Evolutionary conservation across 2,797 vertebrate genomes (phyloP).

Genomic region (Catamblyrhynchus diadema): DNA sequence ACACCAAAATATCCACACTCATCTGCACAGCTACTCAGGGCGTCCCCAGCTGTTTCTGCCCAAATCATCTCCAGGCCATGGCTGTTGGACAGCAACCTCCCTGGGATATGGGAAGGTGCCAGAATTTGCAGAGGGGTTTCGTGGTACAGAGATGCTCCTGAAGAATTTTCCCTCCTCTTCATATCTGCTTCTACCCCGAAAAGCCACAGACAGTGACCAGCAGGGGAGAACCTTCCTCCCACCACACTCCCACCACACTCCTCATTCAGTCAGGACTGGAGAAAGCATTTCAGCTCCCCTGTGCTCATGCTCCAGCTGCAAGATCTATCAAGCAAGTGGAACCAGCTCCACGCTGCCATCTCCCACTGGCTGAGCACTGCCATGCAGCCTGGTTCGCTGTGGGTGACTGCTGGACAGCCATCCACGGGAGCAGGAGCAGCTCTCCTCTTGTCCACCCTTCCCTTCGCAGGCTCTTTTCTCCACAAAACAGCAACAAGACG

Average conservation of each 20-base stretch:
- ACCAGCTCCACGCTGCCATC: rapidly evolving
- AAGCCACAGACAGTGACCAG: not conserved
- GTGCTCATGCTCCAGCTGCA: not conserved
- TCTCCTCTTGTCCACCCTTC: not conserved
- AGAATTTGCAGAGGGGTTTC: not conserved
- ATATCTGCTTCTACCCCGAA: not conserved
- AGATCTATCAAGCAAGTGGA: not conserved
- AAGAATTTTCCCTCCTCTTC: not conserved
- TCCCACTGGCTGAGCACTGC: rapidly evolving
- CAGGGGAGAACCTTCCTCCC: not conserved
- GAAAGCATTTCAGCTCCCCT: not conserved
- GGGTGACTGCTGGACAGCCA: not conserved
- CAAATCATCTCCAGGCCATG: not conserved
- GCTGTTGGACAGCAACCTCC: not conserved
- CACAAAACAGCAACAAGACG: rapidly evolving
- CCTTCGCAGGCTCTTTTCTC: not conserved
- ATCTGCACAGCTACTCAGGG: not conserved
- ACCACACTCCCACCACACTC: too few relatives aligned
- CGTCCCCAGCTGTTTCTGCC: not conserved
- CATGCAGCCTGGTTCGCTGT: not conserved
- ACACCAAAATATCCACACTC: rapidly evolving
- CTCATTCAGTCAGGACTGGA: not conserved
- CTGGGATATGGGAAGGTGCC: not conserved
- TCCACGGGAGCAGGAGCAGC: rapidly evolving
- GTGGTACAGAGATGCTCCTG: not conserved